Base-by-base conservation (phyloP, 2,888 invertebrate genomes). In the Mantis religiosa region DNA sequence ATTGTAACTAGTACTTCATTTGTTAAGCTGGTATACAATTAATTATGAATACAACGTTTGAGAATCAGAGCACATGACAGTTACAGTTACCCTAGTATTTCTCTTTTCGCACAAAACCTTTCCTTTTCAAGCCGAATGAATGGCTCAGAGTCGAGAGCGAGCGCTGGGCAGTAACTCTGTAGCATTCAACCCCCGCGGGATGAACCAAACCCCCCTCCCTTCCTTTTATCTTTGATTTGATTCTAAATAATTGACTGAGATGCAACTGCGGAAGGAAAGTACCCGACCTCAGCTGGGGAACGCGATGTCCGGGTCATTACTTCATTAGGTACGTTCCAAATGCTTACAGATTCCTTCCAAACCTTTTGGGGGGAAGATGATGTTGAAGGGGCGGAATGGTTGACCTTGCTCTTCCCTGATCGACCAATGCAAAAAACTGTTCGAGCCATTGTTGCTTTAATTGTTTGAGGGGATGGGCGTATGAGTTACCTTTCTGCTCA, bases 151-250 rank as follows among this genome's bases (percentile, higher is more conserved):
- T 20, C 54, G 54, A 71, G 54, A 71, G 54, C 54, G 54, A 85
- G 14, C 47, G 85, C 27, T 54, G 85, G 87, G 30, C 87, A 87
- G 87, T 28, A 82, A 87, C 81, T 81, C 25, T 71, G 54, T 71
- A 71, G 54, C 54, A 71, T 71, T 71, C 54, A 71, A 71, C 54
- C 54, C 30, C 47, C n/a, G 71, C 15, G 27, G 34, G 20, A 41
- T 25, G 25, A 34, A n/a, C 34, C 85, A 27, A 47, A 7, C 85
- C 86, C 47, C 83, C n/a, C 20, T 34, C 47, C 83, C n/a, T 27
- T 34, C 89, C 90, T 90, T 90, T 90, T 90, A 89, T 86, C 89
- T 88, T 83, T 90, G 90, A 90, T 90, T 90, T 90, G 90, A 90
- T 89, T 90, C 84, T 90, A 89, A 90, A 90, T 90, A 90, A 90